Conservation (phyloP, 2,797 vertebrate genomes). For the Sphenodon punctatus region DNA sequence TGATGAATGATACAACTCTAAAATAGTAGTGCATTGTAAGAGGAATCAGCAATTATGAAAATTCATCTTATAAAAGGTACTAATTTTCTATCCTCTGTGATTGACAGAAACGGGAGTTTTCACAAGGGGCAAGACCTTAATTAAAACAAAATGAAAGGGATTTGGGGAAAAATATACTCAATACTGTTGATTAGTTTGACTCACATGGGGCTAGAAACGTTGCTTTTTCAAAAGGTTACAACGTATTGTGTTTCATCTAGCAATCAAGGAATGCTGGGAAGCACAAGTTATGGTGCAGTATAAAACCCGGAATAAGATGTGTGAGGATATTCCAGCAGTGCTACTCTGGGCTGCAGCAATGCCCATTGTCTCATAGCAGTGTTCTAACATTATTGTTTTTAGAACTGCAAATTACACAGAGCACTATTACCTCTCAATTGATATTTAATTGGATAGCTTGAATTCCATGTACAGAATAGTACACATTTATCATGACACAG, state of each 20-base stretch:
- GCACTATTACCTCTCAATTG: conserved; percentile 53
- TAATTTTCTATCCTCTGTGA: conserved; percentile 32
- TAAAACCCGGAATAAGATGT: background rate
- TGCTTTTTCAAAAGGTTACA: background rate
- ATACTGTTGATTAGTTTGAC: background rate
- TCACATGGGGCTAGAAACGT: background rate
- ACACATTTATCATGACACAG: conserved; percentile 11
- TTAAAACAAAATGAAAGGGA: background rate
- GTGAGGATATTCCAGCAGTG: background rate
- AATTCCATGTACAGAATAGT: conserved; percentile 38
- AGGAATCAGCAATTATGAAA: background rate
- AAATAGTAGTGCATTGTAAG: conserved; percentile 5
- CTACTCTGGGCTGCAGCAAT: background rate
- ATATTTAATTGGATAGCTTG: conserved; percentile 38
- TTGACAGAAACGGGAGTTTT: conserved; percentile 21
- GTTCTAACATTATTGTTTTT: background rate
- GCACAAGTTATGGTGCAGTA: background rate
- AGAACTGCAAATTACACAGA: conserved; percentile 45
- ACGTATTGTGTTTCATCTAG: background rate
- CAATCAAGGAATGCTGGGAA: background rate
- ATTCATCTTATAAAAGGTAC: background rate
- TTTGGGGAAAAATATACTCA: background rate
- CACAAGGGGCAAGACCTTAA: background rate
- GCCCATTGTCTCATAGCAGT: background rate
- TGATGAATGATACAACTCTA: background rate